A percentile compares a stretch with the other conserved stretches of the same genome.
These are phyloP conservation scores for Trissolcus japonicus DNA, from an alignment of 2,888 invertebrate genomes.

Conservation along the genomic window DNA sequence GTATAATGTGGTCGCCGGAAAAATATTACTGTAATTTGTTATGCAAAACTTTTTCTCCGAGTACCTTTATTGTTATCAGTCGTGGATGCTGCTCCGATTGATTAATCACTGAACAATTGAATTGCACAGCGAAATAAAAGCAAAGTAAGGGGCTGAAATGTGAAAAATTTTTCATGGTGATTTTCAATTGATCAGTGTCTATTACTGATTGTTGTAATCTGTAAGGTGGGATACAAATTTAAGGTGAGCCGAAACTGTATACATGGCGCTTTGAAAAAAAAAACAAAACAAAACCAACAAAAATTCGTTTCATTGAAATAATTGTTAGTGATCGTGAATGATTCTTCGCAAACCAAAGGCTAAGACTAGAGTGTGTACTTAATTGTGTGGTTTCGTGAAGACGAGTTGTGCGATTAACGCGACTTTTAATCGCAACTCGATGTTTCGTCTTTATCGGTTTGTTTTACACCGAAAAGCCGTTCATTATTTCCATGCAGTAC, in stretches of 20 bases:
- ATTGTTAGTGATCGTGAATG: slow-evolving; percentile 22
- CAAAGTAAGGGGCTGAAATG: not conserved
- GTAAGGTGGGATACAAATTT: slow-evolving; percentile 9
- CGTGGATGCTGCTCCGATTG: slow-evolving; percentile 20
- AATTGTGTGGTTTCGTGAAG: slow-evolving; percentile 29
- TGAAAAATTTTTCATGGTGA: not conserved
- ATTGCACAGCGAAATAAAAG: slow-evolving; percentile 1
- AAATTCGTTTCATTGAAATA: slow-evolving; percentile 25
- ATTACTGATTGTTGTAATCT: slow-evolving; percentile 33
- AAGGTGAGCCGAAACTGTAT: slow-evolving; percentile 7
- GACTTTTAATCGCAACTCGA: slow-evolving; percentile 46
- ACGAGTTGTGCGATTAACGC: slow-evolving; percentile 40
- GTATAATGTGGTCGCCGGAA: slow-evolving; percentile 15
- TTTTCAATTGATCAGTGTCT: slow-evolving; percentile 11
- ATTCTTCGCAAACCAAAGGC: slow-evolving; percentile 28
- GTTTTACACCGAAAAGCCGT: slow-evolving; percentile 32
- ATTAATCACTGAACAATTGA: slow-evolving; percentile 1
- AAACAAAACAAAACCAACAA: not conserved
- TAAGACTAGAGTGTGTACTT: slow-evolving; percentile 32
- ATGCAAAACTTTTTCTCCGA: slow-evolving; percentile 18
- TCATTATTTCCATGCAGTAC: slow-evolving; percentile 30
- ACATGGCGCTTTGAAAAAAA: slow-evolving; percentile 14
- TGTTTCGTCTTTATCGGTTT: slow-evolving; percentile 35
- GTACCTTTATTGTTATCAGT: slow-evolving; percentile 38
- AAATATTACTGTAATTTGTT: not conserved